Evolutionary conservation across 1,140 invertebrate species (phyloP).

Genomic region (Phocides pigmalion): DNA sequence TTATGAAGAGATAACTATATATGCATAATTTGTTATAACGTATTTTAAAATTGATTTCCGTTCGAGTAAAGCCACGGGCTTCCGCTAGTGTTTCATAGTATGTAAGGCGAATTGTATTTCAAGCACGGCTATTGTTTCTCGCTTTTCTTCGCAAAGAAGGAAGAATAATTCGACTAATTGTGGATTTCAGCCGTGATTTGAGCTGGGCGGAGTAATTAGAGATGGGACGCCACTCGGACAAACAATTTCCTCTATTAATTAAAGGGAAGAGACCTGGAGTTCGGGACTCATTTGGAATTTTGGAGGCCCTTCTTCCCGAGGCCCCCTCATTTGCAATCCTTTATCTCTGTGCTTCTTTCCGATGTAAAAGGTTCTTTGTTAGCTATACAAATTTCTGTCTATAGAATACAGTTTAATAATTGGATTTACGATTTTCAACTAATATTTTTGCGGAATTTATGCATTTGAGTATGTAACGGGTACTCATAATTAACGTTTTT

Average conservation of each 20-base stretch:
- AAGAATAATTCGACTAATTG: conserved; percentile 16
- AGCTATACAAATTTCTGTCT: conserved; percentile 23
- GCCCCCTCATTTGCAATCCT: conserved; percentile 56
- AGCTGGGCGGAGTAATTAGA: conserved; percentile 45
- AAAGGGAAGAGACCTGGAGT: conserved; percentile 40
- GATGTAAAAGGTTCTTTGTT: conserved; percentile 44
- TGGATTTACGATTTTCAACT: too few relatives aligned
- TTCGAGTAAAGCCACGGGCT: too few relatives aligned
- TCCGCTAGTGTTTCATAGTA: too few relatives aligned
- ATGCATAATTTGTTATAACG: too few relatives aligned
- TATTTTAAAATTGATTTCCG: too few relatives aligned
- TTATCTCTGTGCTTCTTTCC: conserved; percentile 39
- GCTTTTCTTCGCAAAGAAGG: neutral
- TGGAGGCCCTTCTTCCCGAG: conserved; percentile 4
- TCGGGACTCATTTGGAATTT: conserved; percentile 32
- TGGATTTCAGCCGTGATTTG: conserved; percentile 34
- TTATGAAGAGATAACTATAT: too few relatives aligned
- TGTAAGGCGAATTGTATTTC: too few relatives aligned
- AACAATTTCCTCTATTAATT: conserved; percentile 56
- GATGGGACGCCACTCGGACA: conserved; percentile 44
- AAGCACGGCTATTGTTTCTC: neutral
- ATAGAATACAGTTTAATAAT: conserved; percentile 1
- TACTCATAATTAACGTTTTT: too few relatives aligned
- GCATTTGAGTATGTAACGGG: too few relatives aligned
- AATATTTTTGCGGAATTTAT: too few relatives aligned